Evolutionary conservation across 1,140 invertebrate species (phyloP), one percentile per base, ranked within the genome.

Genomic region (Wiebesia pumilae): DNA sequence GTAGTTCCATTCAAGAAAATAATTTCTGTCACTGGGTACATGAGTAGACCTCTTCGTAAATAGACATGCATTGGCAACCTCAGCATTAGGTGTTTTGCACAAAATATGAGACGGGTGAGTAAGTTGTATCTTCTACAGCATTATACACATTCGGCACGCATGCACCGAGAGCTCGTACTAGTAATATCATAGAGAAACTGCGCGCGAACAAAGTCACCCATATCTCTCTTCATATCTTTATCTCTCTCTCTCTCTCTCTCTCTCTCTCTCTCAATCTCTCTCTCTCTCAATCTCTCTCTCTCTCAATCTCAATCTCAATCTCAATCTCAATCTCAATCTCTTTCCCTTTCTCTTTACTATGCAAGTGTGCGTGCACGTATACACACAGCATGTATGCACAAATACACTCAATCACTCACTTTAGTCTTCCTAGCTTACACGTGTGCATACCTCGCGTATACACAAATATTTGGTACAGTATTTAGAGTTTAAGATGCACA

Each of bases 401-500:
- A 9, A 71, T 16, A n/a, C 9, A 4, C 67, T 16, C 35, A 73
- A 19, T 9, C 38, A 9, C 38, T 9, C 3, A 40, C 69, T 73
- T 38, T 27, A 40, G 65, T 14, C 7, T 69, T 19, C 19, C 73
- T 38, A 80, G 51, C 27, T 80, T 38, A 35, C 38, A 38, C 14
- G 33, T 16, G 30, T 69, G 19, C 40, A 7, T 33, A 78, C 24
- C 3, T 30, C 51, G 7, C 9, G 33, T 43, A 54, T 19, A 78
- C 40, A 38, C 30, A 62, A 10, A 35, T 38, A 62, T 24, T 1
- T 54, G 51, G 43, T 80, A 54, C 86, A 90, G 88, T 90, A 88
- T 89, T 90, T 89, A 91, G 88, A 89, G 85, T 90, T 89, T 89
- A 87, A 89, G 87, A 89, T 89, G 88, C 89, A 88, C 88, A 89